Conservation (phyloP, 1,140 invertebrate species). For the Chironomus striatipennis region DNA sequence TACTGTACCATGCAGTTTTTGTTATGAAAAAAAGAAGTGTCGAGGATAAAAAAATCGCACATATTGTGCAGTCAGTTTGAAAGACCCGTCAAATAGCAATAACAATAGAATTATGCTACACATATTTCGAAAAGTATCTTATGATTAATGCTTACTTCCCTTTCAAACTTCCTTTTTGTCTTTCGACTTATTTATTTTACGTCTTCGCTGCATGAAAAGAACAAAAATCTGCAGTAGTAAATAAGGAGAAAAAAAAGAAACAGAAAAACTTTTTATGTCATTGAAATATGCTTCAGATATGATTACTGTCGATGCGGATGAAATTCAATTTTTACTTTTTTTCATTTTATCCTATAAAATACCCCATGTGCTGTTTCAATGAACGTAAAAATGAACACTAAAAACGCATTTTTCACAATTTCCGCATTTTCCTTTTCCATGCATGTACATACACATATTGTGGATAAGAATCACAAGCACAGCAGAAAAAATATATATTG, state of each 20-base stretch:
- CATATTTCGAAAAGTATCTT: not conserved
- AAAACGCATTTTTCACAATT: constrained; percentile 4
- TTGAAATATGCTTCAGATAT: not conserved
- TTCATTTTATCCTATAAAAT: not conserved
- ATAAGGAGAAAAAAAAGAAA: too few relatives aligned
- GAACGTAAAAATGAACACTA: not conserved
- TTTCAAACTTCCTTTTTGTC: not conserved
- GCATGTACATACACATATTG: too few relatives aligned
- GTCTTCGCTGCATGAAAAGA: not conserved
- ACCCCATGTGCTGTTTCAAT: not conserved
- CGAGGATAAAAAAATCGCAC: not conserved
- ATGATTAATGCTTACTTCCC: constrained; percentile 6
- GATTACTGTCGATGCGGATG: not conserved
- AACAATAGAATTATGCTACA: constrained; percentile 1
- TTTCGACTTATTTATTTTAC: not conserved
- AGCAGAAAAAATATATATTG: not conserved
- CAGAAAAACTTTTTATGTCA: not conserved
- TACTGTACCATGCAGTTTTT: too few relatives aligned
- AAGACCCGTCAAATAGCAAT: constrained; percentile 7
- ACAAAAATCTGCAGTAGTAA: not conserved
- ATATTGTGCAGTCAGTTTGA: constrained; percentile 1
- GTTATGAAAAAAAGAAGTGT: too few relatives aligned
- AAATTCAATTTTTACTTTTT: not conserved
- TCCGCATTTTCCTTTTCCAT: not conserved
- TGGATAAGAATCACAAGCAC: not conserved